Percentiles rank a stretch among this genome's conserved stretches.
Conservation (phyloP, 1,140 invertebrate genomes). For the Globodera rostochiensis region DNA sequence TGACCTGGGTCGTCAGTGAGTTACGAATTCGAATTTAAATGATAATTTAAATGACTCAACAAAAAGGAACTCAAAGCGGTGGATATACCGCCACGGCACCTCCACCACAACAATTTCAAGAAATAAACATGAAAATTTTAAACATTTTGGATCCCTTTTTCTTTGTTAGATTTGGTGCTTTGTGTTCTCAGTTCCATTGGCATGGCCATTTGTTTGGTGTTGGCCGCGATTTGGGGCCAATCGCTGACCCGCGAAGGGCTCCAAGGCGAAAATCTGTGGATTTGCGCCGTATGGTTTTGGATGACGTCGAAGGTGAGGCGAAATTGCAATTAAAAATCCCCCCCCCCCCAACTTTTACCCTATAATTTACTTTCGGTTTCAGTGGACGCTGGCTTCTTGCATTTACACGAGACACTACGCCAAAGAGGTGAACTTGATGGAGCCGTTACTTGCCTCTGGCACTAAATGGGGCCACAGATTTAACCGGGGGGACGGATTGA, state of each 20-base stretch:
- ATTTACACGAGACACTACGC: constrained; percentile 52
- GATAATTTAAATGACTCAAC: neutral
- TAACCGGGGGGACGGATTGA: neutral
- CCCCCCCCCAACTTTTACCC: too few species aligned
- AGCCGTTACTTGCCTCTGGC: constrained; percentile 33
- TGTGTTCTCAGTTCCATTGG: constrained; percentile 50
- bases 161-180: constrained; percentile 37
- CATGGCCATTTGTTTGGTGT: constrained; percentile 46
- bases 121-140: neutral
- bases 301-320: constrained; percentile 46
- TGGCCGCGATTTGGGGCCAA: constrained; percentile 46
- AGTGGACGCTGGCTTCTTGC: constrained; percentile 52
- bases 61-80: too few species aligned
- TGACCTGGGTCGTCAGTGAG: constrained; percentile 50
- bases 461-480: neutral
- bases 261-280: constrained; percentile 50
- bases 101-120: too few species aligned
- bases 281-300: constrained; percentile 54
- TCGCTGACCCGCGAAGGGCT: constrained; percentile 35
- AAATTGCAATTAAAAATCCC: neutral
- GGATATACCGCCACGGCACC: too few species aligned
- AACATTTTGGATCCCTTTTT: neutral
- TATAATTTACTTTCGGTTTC: constrained; percentile 14
- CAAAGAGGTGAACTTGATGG: constrained; percentile 40
- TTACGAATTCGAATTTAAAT: neutral